Evolutionary conservation across 2,797 vertebrate species (phyloP).

Genomic region (Aeoliscus strigatus): DNA sequence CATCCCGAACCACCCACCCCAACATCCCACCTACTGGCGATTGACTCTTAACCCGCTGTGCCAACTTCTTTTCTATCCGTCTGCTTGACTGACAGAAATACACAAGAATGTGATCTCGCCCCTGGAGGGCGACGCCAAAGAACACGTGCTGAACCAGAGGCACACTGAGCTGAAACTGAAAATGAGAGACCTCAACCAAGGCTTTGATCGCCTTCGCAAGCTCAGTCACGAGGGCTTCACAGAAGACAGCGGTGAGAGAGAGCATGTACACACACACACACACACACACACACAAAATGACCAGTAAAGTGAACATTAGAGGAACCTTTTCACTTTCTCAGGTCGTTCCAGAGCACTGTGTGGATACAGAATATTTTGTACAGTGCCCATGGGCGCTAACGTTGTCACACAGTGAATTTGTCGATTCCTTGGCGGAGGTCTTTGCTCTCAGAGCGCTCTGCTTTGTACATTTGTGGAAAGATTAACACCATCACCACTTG

Average conservation of each 20-base stretch:
- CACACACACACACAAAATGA: too few species aligned
- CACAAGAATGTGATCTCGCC: slow-evolving; percentile 88
- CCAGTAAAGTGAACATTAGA: too few species aligned
- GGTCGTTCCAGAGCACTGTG: too few species aligned
- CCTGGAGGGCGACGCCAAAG: slow-evolving; percentile 76
- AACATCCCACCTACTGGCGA: not conserved
- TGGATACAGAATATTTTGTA: too few species aligned
- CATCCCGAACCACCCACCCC: not conserved
- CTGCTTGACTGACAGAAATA: slow-evolving; percentile 68
- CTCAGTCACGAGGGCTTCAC: slow-evolving; percentile 90
- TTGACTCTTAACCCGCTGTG: not conserved
- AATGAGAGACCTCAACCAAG: slow-evolving; percentile 86
- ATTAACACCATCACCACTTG: too few species aligned
- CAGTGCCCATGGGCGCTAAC: too few species aligned
- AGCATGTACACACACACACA: slow-evolving; percentile 1
- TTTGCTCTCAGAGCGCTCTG: too few species aligned
- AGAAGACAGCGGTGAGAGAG: slow-evolving; percentile 76
- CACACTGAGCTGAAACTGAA: slow-evolving; percentile 88
- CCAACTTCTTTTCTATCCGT: not conserved
- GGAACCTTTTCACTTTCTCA: too few species aligned
- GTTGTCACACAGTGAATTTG: too few species aligned
- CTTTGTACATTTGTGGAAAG: too few species aligned
- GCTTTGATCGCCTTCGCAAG: slow-evolving; percentile 86
- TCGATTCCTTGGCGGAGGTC: too few species aligned
- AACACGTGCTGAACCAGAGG: slow-evolving; percentile 76